These are phyloP conservation scores for Stictocephala bisonia DNA, from an alignment of 2,888 invertebrate species.

Conservation along the genomic window DNA sequence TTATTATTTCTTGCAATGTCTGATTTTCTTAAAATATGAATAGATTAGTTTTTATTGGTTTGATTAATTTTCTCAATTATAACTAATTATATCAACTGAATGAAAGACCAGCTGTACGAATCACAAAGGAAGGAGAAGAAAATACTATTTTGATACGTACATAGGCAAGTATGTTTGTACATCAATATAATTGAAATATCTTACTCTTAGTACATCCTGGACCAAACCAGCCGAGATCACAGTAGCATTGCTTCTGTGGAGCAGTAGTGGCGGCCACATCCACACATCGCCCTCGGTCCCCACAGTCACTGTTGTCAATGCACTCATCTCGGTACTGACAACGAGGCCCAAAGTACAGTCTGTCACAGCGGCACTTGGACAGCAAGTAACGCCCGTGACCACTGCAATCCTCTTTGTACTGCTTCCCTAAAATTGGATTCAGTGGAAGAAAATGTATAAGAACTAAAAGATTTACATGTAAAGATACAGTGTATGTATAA, in stretches of 20 bases:
- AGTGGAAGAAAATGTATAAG: too few species aligned
- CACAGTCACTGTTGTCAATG: constrained; percentile 85
- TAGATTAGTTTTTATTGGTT: too few species aligned
- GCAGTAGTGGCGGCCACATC: constrained; percentile 83
- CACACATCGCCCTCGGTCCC: constrained; percentile 85
- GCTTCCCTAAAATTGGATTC: constrained; percentile 69
- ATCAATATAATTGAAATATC: constrained; percentile 59
- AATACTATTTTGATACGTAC: too few species aligned
- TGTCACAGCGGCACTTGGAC: constrained; percentile 83
- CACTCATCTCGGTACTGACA: constrained; percentile 95
- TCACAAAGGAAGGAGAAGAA: too few species aligned
- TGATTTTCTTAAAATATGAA: too few species aligned
- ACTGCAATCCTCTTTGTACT: constrained; percentile 86
- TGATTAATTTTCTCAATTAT: too few species aligned
- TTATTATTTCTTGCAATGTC: too few species aligned
- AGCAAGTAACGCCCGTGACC: constrained; percentile 84
- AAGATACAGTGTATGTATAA: too few species aligned
- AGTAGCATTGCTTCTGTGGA: constrained; percentile 89
- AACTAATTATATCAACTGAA: background rate
- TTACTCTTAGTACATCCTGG: constrained; percentile 85
- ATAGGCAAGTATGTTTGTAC: background rate
- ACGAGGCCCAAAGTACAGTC: constrained; percentile 81
- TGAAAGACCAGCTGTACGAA: background rate
- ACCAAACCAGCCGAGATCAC: constrained; percentile 90
- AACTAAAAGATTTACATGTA: too few species aligned